Base-by-base conservation (phyloP, 2,113 vertebrate genomes). In the Rallus limicola region DNA sequence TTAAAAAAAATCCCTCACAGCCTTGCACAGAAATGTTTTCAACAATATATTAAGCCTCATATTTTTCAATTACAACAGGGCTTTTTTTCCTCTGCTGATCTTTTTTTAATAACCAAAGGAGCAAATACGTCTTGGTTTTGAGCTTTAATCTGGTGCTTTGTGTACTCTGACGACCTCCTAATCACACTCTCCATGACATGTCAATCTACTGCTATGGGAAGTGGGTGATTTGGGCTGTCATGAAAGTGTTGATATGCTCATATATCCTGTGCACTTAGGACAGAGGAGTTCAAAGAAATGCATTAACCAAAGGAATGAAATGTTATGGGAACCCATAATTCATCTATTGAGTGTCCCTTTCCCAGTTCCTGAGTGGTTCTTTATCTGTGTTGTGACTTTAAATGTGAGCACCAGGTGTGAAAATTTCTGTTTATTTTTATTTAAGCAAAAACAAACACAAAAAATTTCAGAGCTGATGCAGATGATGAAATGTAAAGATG, bases 401-500 rank as follows among this genome's bases (percentile, higher is more conserved):
- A 96, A 94, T 91, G 40, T 62, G 88, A 94, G 74, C 92, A 56
- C 88, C 93, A 96, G 94, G 91, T 96, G 89, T 86, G 83, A 95
- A 96, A 42, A 59, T 91, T 82, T 91, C 88, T 92, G 86, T 94
- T 95, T 95, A 80, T 74, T 93, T 93, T 94, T 93, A 76, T 87
- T 96, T 92, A 95, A 96, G 78, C 78, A 87, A 89, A 94, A 94
- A 40, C 93, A 96, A 97, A 93, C 88, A 92, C 72, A 89, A 76
- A 91, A 92, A 81, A 84, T 26, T 80, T 95, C 72, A 90, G 96
- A 91, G 88, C 92, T 87, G 78, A 87, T 96, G 93, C 83, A 94
- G 92, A 84, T 96, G 96, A 93, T 96, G 91, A 96, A 96, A 93
- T 94, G 77, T 95, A 96, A 96, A 96, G 96, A 94, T 91, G 84